Evolutionary conservation across 2,797 vertebrate species (phyloP).

Genomic region (Pampus argenteus): DNA sequence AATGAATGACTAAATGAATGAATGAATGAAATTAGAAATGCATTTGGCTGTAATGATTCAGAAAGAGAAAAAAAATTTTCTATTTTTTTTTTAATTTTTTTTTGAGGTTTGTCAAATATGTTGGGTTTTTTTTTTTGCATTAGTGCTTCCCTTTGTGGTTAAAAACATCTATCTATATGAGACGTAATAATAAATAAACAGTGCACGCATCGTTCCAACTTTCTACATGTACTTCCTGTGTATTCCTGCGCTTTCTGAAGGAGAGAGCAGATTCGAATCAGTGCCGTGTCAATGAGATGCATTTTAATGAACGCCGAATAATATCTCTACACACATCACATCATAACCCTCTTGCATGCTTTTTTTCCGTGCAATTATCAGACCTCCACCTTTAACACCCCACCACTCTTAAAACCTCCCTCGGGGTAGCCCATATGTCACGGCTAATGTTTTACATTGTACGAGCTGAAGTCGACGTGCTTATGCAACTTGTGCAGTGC

Average conservation of each 20-base stretch:
- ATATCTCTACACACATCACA: constrained; percentile 20
- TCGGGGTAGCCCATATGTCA: constrained; percentile 72
- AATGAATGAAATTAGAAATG: too few species aligned
- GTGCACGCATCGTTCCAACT: constrained; percentile 8
- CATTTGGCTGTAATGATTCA: constrained; percentile 21
- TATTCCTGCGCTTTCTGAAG: constrained; percentile 22
- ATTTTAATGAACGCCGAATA: constrained; percentile 55
- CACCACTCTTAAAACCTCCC: constrained; percentile 55
- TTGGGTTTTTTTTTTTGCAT: background rate
- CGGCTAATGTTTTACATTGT: constrained; percentile 69
- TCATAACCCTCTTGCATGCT: constrained; percentile 8
- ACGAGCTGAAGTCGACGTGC: constrained; percentile 73
- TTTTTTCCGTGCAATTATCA: too few species aligned
- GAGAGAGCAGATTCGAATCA: constrained; percentile 27
- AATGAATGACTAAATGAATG: too few species aligned
- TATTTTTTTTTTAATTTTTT: too few species aligned
- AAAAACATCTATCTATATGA: background rate
- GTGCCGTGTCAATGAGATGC: constrained; percentile 20
- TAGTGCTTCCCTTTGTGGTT: background rate
- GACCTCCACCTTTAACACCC: constrained; percentile 64
- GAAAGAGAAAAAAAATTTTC: too few species aligned
- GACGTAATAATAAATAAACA: constrained; percentile 2
- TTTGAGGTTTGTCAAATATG: too few species aligned
- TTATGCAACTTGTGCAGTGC: constrained; percentile 78
- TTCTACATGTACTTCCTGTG: constrained; percentile 1